Evolutionary conservation across 2,113 vertebrate species (phyloP), one percentile per base, ranked within the genome.

Genomic region (Prinia subflava): DNA sequence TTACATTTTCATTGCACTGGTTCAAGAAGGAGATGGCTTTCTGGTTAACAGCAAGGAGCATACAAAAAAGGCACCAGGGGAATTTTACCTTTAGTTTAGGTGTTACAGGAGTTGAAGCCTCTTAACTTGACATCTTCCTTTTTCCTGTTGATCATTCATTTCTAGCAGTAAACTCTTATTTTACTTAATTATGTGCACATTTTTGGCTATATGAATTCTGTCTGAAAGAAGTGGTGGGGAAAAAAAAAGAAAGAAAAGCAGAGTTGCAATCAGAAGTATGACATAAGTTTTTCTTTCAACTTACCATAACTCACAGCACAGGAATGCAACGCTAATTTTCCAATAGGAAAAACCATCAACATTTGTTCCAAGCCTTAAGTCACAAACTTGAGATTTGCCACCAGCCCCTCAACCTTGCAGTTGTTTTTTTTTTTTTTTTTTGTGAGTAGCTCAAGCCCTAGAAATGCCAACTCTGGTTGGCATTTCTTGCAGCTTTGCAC

Each of bases 71-170:
- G 22, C 19, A 74, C 39, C 39, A 86, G 65, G 23, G 35, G 14
- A 20, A 69, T 65, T 89, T 92, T 96, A 94, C 94, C 88, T 94
- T 93, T 52, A 23, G 35, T 92, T 94, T 60, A 64, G 64, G 64
- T 62, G 82, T 46, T 71, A 70, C 9, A 81, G 68, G 62, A 74
- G 44, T 56, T 68, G 59, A 84, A 90, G 44, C 16, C 52, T 90
- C 73, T 90, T 90, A 94, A 74, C 12, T 41, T 42, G 47, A 47
- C 33, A 55, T 77, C 71, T 56, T 63, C 63, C 42, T 84, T 94
- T 76, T 85, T 68, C 75, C 55, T 4, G 6, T 35, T 70, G 86
- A 55, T 89, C 30, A 25, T 15, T 79, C 62, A 87, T 84, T 75
- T 81, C 74, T 15, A 79, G 37, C 65, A 74, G 87, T 42, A 73